These are phyloP conservation scores for Willowsia nigromaculata DNA, from an alignment of 2,888 invertebrate genomes.

Conservation along the genomic window DNA sequence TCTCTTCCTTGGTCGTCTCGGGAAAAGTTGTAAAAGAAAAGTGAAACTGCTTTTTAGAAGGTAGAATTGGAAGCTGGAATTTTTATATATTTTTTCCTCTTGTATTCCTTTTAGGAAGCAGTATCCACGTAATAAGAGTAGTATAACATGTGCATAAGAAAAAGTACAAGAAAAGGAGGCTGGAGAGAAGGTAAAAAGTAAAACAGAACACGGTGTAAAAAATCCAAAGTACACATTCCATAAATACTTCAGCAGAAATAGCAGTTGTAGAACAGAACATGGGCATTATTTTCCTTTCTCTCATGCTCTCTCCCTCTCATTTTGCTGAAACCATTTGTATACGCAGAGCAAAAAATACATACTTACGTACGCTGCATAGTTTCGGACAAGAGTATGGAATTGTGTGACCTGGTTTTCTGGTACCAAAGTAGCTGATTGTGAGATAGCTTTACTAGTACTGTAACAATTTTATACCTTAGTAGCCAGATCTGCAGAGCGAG, in stretches of 20 bases:
- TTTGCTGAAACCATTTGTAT: background rate
- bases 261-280: background rate
- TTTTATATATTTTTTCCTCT: conserved; percentile 4
- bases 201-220: conserved; percentile 24
- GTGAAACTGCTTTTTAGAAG: background rate
- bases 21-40: background rate
- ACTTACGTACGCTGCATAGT: background rate
- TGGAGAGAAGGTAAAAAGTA: background rate
- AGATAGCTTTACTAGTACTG: background rate
- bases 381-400: background rate
- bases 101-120: background rate
- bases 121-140: background rate
- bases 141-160: background rate
- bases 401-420: conserved; percentile 3
- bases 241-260: conserved; percentile 8
- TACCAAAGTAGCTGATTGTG: background rate
- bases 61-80: background rate
- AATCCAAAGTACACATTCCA: conserved; percentile 37
- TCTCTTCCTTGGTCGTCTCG: background rate
- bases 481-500: background rate
- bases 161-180: background rate
- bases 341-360: background rate
- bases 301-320: background rate
- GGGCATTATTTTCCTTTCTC: background rate
- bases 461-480: background rate